These are phyloP conservation scores for Carassius gibelio DNA, from an alignment of 2,113 vertebrate genomes.

Conservation along the genomic window DNA sequence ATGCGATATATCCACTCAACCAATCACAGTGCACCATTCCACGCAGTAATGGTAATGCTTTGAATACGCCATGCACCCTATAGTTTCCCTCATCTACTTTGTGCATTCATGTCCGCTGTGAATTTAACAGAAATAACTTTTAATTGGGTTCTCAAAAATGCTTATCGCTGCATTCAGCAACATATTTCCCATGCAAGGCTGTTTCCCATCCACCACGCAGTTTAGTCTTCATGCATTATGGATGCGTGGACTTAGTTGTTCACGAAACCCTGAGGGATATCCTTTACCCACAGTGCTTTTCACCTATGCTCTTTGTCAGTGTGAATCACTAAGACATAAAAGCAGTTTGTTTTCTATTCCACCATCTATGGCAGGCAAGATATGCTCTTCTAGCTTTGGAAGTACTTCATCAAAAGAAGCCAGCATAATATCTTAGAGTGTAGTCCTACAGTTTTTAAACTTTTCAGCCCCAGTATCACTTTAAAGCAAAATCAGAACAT, in stretches of 20 bases:
- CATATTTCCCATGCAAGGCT: not conserved
- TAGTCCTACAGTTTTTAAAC: not conserved
- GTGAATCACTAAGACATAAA: conserved; percentile 40
- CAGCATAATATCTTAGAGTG: not conserved
- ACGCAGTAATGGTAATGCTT: too few species aligned
- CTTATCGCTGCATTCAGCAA: conserved; percentile 9
- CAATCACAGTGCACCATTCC: too few species aligned
- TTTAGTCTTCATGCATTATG: conserved; percentile 51
- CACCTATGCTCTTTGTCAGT: conserved; percentile 33
- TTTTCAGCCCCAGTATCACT: not conserved
- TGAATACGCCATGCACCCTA: too few species aligned
- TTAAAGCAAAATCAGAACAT: not conserved
- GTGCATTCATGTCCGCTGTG: not conserved
- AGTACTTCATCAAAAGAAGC: not conserved
- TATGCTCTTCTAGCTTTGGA: conserved; percentile 3
- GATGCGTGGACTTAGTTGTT: conserved; percentile 46
- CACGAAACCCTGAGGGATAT: conserved; percentile 42
- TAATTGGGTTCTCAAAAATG: conserved; percentile 1
- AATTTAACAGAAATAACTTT: conserved; percentile 4
- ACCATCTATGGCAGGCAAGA: conserved; percentile 20
- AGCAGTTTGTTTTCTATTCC: conserved; percentile 31
- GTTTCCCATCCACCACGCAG: conserved; percentile 5
- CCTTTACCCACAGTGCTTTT: conserved; percentile 54
- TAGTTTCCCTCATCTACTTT: too few species aligned
- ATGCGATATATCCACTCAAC: too few species aligned